These are phyloP conservation scores for Coturnix japonica DNA, from an alignment of 2,113 vertebrate species.

Conservation along the genomic window DNA sequence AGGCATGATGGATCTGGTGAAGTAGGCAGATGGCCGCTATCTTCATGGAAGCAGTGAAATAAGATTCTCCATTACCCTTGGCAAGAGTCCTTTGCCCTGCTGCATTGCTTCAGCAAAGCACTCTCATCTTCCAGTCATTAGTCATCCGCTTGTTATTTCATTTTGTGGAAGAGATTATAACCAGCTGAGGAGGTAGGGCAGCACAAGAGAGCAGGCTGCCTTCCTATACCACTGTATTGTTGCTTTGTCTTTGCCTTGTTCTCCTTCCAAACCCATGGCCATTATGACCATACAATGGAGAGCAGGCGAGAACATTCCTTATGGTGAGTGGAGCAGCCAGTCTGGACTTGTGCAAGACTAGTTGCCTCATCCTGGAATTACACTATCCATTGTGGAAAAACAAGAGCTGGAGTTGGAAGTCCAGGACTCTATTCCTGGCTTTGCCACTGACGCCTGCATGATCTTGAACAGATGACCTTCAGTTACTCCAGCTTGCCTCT, in stretches of 20 bases:
- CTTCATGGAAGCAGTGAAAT: background rate
- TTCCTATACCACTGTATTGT: background rate
- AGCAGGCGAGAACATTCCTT: constrained; percentile 15
- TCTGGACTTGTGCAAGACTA: background rate
- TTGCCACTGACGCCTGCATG: background rate
- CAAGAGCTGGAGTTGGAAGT: background rate
- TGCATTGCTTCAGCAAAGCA: background rate
- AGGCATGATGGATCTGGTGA: background rate
- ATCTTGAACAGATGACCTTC: background rate
- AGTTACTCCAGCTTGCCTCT: background rate
- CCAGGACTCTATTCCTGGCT: background rate
- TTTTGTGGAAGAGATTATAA: constrained; percentile 37
- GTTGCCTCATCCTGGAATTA: constrained; percentile 2
- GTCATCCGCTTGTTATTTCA: background rate
- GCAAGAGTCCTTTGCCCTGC: background rate
- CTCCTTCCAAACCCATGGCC: constrained; percentile 16
- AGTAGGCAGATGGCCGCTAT: background rate
- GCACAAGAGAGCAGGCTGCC: background rate
- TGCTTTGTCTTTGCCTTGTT: constrained; percentile 29
- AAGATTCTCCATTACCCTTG: background rate
- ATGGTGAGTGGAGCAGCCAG: constrained; percentile 17
- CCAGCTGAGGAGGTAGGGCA: constrained; percentile 16
- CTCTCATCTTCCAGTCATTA: constrained; percentile 33
- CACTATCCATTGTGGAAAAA: background rate
- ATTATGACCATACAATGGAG: background rate